Percentiles rank a stretch among this genome's conserved stretches.
Conservation (phyloP, 2,113 vertebrate genomes). For the Cariama cristata region DNA sequence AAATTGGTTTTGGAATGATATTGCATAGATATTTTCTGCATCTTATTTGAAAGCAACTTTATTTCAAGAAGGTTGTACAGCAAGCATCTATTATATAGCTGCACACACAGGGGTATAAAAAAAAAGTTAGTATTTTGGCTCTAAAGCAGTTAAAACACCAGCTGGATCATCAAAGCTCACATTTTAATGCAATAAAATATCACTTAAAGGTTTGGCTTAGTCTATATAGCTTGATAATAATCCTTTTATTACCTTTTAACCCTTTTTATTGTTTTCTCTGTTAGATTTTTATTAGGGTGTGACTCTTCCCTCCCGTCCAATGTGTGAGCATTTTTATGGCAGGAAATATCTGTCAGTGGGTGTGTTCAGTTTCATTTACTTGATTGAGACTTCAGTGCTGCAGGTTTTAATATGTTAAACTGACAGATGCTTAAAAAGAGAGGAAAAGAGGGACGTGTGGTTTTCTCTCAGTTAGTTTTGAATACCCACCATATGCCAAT, state of each 20-base stretch:
- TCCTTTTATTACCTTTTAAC: conserved; percentile 43
- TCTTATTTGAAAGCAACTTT: background rate
- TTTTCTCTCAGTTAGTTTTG: background rate
- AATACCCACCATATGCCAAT: background rate
- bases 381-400: background rate
- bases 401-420: background rate
- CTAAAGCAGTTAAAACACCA: background rate
- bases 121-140: background rate
- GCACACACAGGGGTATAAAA: background rate
- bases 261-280: background rate
- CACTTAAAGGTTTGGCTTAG: background rate
- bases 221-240: background rate
- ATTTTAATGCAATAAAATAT: conserved; percentile 8
- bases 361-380: background rate
- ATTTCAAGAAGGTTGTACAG: background rate
- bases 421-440: background rate
- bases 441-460: accelerated
- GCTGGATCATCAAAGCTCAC: background rate
- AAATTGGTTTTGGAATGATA: background rate
- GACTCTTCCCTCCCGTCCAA: background rate
- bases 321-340: background rate
- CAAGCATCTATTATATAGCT: background rate
- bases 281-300: conserved; percentile 2
- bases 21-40: background rate
- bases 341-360: conserved; percentile 31